Base-by-base conservation (phyloP, 2,888 invertebrate species). In the Chaetogeoica ovagalla region DNA sequence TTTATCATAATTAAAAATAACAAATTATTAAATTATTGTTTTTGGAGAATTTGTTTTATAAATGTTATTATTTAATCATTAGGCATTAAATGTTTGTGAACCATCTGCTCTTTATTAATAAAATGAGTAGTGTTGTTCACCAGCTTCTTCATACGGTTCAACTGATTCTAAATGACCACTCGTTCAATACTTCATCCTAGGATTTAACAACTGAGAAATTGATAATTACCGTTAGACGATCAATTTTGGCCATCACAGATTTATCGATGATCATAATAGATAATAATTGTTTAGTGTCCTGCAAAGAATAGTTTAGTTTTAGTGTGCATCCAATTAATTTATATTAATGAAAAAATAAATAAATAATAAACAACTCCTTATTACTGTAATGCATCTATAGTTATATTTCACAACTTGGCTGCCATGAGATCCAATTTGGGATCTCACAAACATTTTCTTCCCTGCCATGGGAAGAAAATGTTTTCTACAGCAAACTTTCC, bases 51-150 rank as follows among this genome's bases (percentile, higher is more conserved):
- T 11, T 11, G 19, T 63, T 39, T 48, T 43, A 39, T 21, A 59
- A n/a, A 21, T 59, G 21, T 59, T 59, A 59, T 21, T 59, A 3
- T 9, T 39, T 59, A 2, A 7, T 55, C 63, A 52, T 65, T 57
- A 63, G 75, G 63, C 37, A 85, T 84, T 68, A 87, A 84, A 83
- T 87, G 86, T 82, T 86, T 86, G 83, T 90, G 89, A 9, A 90
- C 88, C 91, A 91, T 92, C 87, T 98, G 96, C 86, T 98, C 98
- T 86, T 98, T 98, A 88, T 97, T 98, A 86, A 98, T 98, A 82
- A 98, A 90, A 88, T 98, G 98, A 68, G 96, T 97, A 1, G 97
- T 97, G 86, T 97, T 95, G 87, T 96, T 97, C 59, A 98, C 95
- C 70, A 97, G 90, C 82, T 93, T 91, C 82, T 93, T 91, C 98